Base-by-base conservation (phyloP, 2,888 invertebrate genomes). In the Ceraclea dissimilis region DNA sequence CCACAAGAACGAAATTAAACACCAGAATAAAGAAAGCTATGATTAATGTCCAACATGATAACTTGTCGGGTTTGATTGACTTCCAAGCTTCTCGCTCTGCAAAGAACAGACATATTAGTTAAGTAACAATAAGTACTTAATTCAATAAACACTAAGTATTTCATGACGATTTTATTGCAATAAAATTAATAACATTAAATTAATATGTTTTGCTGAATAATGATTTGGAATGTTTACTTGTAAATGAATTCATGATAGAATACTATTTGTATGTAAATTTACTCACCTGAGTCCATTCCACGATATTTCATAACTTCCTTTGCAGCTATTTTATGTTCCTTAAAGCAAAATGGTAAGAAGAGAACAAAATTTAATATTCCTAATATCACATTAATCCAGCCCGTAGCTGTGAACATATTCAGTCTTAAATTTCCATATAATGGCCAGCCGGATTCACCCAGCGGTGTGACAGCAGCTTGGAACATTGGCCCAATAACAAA, bases 401-500 rank as follows among this genome's bases (percentile, higher is more conserved):
- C 91, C 2, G 88, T 81, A 10, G 90, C 88, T 1, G 92, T 91
- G 74, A 88, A 93, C 92, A 93, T 92, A 71, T 92, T 88, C 47
- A 92, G 73, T 48, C 83, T 80, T 47, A 89, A 68, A 44, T 68
- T 69, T 8, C 81, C 72, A 57, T 70, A 67, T n/a, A 80, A 68
- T 60, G 70, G 68, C 52, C 75, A 71, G 1, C 88, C 88, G 17
- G 82, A 74, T 49, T 83, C 79, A 1, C 90, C 90, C 33, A 92
- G 72, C 2, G 88, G 89, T 13, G 90, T 88, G 0, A 89, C 88
- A 2, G 83, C 81, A 1, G 90, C 86, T 74, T 93, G 92, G 57
- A 92, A 72, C 44, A 85, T 89, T 5, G 93, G 92, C 0, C 93
- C 93, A 62, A 92, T 82, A 56, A 91, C 86, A 71, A 92, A 93